Conservation (phyloP, 2,888 invertebrate species). For the Epinotia nisella region DNA sequence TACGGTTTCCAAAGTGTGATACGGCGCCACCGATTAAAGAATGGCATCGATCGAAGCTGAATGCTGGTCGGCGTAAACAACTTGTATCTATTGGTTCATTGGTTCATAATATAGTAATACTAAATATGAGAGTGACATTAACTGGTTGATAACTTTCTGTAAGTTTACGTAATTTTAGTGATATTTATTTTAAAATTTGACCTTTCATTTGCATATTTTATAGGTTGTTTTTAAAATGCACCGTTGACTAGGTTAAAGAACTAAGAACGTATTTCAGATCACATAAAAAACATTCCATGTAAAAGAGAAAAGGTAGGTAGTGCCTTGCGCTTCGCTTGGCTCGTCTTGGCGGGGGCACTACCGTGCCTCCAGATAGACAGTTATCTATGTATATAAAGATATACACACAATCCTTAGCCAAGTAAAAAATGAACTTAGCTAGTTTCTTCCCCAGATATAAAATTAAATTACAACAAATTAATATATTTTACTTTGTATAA, state of each 20-base stretch:
- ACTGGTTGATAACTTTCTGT: background rate
- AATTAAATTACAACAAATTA: conserved; percentile 9
- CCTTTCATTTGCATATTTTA: background rate
- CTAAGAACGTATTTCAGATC: background rate
- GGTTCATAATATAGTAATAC: background rate
- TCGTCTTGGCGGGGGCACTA: no score
- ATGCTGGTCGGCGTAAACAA: background rate
- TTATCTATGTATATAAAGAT: background rate
- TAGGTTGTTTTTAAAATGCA: background rate
- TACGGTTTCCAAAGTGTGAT: background rate
- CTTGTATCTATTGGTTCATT: background rate
- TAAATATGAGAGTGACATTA: background rate
- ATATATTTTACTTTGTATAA: conserved; percentile 23
- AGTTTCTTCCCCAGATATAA: conserved; percentile 19
- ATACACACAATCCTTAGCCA: background rate
- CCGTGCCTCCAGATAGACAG: no score
- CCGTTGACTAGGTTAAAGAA: background rate
- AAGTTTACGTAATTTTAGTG: background rate
- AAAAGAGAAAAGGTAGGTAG: no score
- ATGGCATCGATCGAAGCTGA: conserved; percentile 1
- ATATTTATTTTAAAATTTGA: background rate
- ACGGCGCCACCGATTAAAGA: background rate
- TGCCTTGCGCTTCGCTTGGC: no score
- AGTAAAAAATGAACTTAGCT: background rate
- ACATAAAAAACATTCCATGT: no score